These are phyloP conservation scores for Syncerus caffer DNA, from an alignment of 2,797 vertebrate genomes.

Conservation along the genomic window DNA sequence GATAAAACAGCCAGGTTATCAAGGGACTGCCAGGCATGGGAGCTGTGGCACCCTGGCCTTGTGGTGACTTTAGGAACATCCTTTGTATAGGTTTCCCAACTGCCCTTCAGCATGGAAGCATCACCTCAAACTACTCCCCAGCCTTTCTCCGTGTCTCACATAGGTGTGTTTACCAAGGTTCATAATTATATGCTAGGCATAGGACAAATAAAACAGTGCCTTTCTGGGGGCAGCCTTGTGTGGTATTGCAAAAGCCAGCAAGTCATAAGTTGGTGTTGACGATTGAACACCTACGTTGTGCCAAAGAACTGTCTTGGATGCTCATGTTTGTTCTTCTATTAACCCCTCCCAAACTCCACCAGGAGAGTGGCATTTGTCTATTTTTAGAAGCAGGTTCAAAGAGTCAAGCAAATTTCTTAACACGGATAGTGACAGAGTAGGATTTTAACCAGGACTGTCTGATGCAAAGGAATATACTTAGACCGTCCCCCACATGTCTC, in stretches of 20 bases:
- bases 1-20: constrained; percentile 74
- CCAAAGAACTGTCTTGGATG: not conserved
- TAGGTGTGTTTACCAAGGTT: not conserved
- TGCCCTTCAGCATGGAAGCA: not conserved
- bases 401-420: not conserved
- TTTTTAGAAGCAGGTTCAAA: not conserved
- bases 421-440: not conserved
- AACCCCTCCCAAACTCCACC: not conserved
- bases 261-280: not conserved
- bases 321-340: not conserved
- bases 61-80: not conserved
- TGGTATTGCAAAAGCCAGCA: not conserved
- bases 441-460: not conserved
- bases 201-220: not conserved
- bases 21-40: not conserved
- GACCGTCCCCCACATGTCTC: not conserved
- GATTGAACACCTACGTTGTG: not conserved
- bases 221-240: not conserved
- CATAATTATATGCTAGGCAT: not conserved
- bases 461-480: not conserved
- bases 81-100: not conserved
- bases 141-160: rapidly evolving
- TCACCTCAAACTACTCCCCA: not conserved
- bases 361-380: not conserved
- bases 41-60: not conserved